Conservation (phyloP, 2,797 vertebrate species). For the Valencia hispanica region DNA sequence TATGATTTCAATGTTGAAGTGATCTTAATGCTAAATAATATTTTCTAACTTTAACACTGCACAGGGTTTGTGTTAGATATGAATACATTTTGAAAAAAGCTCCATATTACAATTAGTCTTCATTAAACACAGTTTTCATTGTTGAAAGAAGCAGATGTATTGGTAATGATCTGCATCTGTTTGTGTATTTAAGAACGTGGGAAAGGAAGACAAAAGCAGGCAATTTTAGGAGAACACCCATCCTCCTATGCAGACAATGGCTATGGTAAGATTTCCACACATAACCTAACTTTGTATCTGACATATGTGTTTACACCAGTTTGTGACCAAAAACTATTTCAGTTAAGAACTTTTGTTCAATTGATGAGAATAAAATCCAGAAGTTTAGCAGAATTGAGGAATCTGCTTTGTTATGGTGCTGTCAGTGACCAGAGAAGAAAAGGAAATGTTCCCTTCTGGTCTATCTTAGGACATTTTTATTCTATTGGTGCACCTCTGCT, state of each 20-base stretch:
- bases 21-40: not conserved
- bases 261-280: slow-evolving; percentile 86
- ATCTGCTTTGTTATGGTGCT: not conserved
- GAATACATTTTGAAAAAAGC: not conserved
- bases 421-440: not conserved
- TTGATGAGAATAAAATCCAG: not conserved
- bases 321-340: not conserved
- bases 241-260: slow-evolving; percentile 94
- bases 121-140: not conserved
- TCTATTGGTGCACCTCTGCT: too few species aligned
- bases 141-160: not conserved
- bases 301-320: not conserved
- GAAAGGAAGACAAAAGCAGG: slow-evolving; percentile 93
- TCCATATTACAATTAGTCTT: not conserved
- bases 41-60: not conserved
- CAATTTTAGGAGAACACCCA: slow-evolving; percentile 96
- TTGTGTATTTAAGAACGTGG: slow-evolving; percentile 87
- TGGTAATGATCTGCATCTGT: not conserved
- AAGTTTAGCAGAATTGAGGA: not conserved
- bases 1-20: not conserved
- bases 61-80: not conserved
- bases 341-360: not conserved
- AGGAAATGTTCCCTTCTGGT: not conserved
- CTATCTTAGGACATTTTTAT: not conserved
- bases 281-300: not conserved